Percentiles rank a stretch among this genome's conserved stretches.
These are phyloP conservation scores for Biston stratarius DNA, from an alignment of 2,888 invertebrate genomes.

Conservation along the genomic window DNA sequence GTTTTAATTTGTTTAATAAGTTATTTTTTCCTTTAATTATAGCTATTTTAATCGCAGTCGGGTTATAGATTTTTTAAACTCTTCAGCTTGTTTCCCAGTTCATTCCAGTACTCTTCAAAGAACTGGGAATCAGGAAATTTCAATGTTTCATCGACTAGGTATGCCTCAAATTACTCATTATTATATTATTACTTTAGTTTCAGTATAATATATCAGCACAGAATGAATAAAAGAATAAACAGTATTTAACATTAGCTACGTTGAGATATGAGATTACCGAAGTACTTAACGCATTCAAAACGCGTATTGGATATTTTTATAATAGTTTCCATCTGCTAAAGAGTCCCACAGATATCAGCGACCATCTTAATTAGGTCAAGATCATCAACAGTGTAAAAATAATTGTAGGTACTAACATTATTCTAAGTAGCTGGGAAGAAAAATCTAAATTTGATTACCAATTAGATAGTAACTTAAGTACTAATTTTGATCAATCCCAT, in stretches of 20 bases:
- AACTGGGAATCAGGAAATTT: no score
- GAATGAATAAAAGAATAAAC: background rate
- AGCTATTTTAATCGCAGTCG: no score
- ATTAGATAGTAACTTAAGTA: background rate
- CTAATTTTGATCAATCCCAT: background rate
- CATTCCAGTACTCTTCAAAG: no score
- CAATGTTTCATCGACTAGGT: no score
- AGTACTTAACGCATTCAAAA: background rate
- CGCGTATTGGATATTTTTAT: background rate
- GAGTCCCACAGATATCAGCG: constrained; percentile 16
- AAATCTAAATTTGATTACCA: background rate
- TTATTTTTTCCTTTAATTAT: no score
- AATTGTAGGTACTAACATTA: background rate
- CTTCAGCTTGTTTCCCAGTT: no score
- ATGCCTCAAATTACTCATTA: no score
- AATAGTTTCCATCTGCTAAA: constrained; percentile 6
- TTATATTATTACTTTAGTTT: no score
- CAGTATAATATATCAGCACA: no score
- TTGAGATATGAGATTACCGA: background rate
- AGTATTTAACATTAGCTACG: background rate
- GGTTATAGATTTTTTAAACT: no score
- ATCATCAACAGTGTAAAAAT: constrained; percentile 19
- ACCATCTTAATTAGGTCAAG: constrained; percentile 21
- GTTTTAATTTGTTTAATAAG: no score
- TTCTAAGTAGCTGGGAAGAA: background rate